phyloP scores from a whole-genome alignment of 2,113 vertebrate genomes.

The Opisthocomus hoazin region DNA sequence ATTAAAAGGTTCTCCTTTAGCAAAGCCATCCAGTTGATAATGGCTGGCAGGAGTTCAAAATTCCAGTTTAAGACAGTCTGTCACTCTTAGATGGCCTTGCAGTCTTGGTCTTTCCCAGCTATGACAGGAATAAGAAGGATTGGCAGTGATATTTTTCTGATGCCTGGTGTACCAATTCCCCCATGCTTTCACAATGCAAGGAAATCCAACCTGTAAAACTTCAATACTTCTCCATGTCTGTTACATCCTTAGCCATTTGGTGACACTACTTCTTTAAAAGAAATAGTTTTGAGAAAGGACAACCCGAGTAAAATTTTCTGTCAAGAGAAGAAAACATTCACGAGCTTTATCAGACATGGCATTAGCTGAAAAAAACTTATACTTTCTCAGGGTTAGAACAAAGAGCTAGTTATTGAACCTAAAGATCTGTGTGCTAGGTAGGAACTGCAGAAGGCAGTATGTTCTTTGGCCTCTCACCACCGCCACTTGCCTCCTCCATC shows the following conservation, averaged over 20 bases:
- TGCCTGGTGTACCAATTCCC: background rate
- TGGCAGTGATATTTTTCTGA: background rate
- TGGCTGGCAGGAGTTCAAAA: background rate
- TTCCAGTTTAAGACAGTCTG: background rate
- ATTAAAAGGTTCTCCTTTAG: background rate
- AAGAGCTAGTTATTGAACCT: background rate
- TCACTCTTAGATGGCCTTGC: background rate
- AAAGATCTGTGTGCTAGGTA: background rate
- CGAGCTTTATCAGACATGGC: background rate
- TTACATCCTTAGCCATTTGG: background rate
- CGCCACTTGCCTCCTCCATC: background rate
- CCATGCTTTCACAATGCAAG: background rate
- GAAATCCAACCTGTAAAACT: background rate
- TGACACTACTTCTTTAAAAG: background rate
- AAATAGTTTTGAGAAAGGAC: background rate
- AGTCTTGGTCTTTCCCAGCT: background rate
- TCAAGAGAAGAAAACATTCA: background rate
- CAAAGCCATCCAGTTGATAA: slow-evolving; percentile 16
- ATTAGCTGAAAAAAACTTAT: background rate
- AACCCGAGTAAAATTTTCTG: background rate
- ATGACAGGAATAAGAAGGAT: background rate
- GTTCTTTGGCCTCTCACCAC: background rate
- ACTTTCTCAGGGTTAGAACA: background rate
- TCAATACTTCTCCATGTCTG: background rate
- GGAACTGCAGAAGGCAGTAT: background rate